phyloP scores from a whole-genome alignment of 92 coral and sea anemone genomes.

The Palythoa caribaeorum region DNA sequence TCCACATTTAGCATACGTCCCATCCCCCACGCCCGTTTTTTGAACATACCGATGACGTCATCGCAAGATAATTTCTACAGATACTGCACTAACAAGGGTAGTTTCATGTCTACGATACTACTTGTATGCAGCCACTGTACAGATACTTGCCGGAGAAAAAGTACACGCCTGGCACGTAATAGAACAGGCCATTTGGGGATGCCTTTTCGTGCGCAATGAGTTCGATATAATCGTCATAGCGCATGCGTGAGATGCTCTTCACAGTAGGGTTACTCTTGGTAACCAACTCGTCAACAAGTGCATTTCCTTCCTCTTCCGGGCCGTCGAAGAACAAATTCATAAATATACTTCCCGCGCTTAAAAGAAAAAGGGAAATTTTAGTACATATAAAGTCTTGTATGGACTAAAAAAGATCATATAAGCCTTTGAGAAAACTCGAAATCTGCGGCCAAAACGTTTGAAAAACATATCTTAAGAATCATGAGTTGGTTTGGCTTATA shows the following conservation, averaged over 20 bases:
- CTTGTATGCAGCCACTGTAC: not conserved
- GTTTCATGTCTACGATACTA: too few relatives aligned
- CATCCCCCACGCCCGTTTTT: too few relatives aligned
- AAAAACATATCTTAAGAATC: too few relatives aligned
- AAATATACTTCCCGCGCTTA: constrained; percentile 27
- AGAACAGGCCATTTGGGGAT: constrained; percentile 30
- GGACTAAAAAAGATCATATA: not conserved
- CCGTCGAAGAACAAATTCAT: constrained; percentile 49
- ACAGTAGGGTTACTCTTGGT: constrained; percentile 27
- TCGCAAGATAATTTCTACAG: too few relatives aligned
- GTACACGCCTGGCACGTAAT: constrained; percentile 31
- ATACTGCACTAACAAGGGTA: too few relatives aligned
- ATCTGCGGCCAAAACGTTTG: too few relatives aligned
- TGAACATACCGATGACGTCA: too few relatives aligned
- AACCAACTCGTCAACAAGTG: constrained; percentile 20
- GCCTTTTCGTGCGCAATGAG: constrained; percentile 41
- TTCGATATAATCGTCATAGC: constrained; percentile 42
- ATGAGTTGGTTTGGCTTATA: too few relatives aligned
- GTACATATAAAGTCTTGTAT: too few relatives aligned
- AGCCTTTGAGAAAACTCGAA: too few relatives aligned
- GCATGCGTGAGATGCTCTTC: constrained; percentile 46
- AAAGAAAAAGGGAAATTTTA: not conserved
- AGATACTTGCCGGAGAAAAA: constrained; percentile 31
- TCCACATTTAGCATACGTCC: too few relatives aligned
- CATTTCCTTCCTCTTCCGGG: constrained; percentile 37